Base-by-base conservation (phyloP, 2,113 vertebrate genomes). In the Hystrix cristata region DNA sequence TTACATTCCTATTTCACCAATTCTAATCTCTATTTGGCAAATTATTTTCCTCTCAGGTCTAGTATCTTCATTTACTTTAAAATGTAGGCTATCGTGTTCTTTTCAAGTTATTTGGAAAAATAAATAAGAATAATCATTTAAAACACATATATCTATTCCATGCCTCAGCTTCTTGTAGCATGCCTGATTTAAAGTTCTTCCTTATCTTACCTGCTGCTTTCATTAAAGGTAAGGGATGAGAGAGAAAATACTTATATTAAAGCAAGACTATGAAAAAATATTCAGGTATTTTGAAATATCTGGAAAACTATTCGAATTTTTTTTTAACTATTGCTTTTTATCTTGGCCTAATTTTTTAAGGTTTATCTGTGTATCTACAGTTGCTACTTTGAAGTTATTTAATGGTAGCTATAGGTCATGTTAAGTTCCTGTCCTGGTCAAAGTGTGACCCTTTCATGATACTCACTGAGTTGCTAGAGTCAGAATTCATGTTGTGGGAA, bases 71-170 rank as follows among this genome's bases (percentile, higher is more conserved):
- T 83, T 94, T 62, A 19, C 27, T 74, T 25, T 91, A 87, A 67
- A 62, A 79, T 48, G 8, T 51, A 72, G 19, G 16, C 64, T 79
- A 60, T 60, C 11, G 0, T 48, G 34, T 55, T 7, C 27, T 55
- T 90, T 96, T 60, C 69, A 84, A 72, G 3, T 93, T 62, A 53
- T 34, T 86, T 90, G 48, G 23, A 65, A 29, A 81, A 96, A 85
- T 60, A 79, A 55, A 29, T 71, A 19, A 78, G 31, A 74, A 31
- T 34, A 65, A 59, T 74, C 46, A 74, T 43, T 69, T 69, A 31
- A 91, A 57, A 65, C 9, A 51, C 19, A n/a, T n/a, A 72, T 90
- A 14, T 18, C 11, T 94, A 7, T 82, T 91, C 27, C 23, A 57
- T 65, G 23, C 25, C 53, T 64, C 25, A 65, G 1, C 3, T 87